A percentile compares a stretch with the other conserved stretches of the same genome.
These are phyloP conservation scores for Cephus spinipes DNA, from an alignment of 2,888 invertebrate genomes.

Conservation along the genomic window DNA sequence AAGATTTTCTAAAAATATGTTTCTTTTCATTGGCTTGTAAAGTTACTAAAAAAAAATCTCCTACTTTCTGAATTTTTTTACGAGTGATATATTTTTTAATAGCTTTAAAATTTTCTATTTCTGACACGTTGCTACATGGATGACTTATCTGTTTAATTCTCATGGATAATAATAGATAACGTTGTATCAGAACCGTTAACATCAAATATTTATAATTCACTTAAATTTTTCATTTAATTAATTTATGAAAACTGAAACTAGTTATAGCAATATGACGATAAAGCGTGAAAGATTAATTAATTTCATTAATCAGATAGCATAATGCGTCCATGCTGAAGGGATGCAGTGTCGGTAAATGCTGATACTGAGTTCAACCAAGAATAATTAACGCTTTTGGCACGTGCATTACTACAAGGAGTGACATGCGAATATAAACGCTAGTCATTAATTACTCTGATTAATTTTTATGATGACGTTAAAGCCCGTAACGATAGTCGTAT, in stretches of 20 bases:
- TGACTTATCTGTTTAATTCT: background rate
- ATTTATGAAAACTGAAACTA: background rate
- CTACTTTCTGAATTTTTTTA: too few species aligned
- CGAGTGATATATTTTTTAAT: background rate
- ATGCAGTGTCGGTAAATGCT: background rate
- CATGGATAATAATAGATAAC: background rate
- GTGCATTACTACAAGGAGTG: background rate
- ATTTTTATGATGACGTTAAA: background rate
- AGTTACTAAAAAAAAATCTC: too few species aligned
- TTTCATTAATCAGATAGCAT: background rate
- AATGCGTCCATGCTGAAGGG: background rate
- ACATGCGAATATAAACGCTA: background rate
- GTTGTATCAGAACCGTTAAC: background rate
- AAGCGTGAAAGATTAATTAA: background rate
- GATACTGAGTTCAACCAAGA: background rate
- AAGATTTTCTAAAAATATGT: background rate
- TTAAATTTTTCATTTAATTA: background rate
- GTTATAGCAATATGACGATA: background rate
- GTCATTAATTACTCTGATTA: background rate
- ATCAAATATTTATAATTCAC: background rate
- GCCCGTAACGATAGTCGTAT: background rate
- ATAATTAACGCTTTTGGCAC: background rate
- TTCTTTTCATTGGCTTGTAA: background rate
- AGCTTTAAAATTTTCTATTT: background rate
- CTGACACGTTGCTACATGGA: background rate